Evolutionary conservation across 1,140 invertebrate genomes (phyloP), one percentile per base, ranked within the genome.

Genomic region (Orchesella cincta): DNA sequence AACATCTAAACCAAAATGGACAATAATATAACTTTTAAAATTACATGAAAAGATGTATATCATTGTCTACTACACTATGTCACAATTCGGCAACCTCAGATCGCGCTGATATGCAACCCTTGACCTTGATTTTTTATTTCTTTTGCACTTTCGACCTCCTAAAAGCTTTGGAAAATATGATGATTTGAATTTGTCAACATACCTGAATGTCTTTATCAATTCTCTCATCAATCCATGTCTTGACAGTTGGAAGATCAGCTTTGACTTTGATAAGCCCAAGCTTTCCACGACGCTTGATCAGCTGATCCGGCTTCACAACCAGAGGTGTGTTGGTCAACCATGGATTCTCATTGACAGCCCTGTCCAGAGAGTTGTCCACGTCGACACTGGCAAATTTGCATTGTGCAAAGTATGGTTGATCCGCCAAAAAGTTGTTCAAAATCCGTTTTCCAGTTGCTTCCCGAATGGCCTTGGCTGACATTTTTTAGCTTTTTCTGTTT

Each of bases 391-490:
- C 95, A 86, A 94, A 97, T 79, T 90, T 88, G 83, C 94, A 96
- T 83, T 91, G 91, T 73, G 91, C 90, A 28, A 91, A 88, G 34
- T 90, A 90, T 3, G 91, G 91, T 18, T 89, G 88, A 0, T 86
- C 76, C 20, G 89, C 86, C 78, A 99, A 89, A 85, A 93, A 90
- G 75, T 92, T 91, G 85, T 97, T 98, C 54, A 99, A 91, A 14
- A 99, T 88, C 83, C 93, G 90, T 86, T 99, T 99, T 64, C 97
- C 98, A 67, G 94, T 95, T 54, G 93, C 95, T 88, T 99, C 98
- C 83, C 92, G 91, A 82, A 99, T 97, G 73, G 97, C 97, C 89
- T 99, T 99, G 23, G 98, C 97, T 79, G 97, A 97, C 98, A 99
- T 99, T 34, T 2, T 82, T 71, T n/a, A n/a, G 23, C 20, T 29